Evolutionary conservation across 2,797 vertebrate genomes (phyloP).

Genomic region (Mus minutoides): DNA sequence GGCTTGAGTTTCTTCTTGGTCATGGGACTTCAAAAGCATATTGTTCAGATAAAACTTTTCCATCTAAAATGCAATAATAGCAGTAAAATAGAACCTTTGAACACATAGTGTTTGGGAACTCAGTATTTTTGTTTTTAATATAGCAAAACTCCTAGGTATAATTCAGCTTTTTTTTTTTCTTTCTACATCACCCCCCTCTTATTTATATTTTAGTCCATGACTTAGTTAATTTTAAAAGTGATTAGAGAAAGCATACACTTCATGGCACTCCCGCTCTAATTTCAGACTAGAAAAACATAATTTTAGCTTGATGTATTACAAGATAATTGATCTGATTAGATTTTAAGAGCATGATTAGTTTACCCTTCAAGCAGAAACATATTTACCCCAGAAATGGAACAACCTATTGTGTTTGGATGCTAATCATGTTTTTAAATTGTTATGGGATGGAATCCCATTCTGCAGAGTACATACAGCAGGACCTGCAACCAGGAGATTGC

Average conservation of each 20-base stretch:
- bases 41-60: neutral
- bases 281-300: slow-evolving; percentile 20
- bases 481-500: neutral
- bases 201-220: slow-evolving; percentile 39
- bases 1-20: slow-evolving; percentile 64
- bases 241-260: neutral
- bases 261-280: neutral
- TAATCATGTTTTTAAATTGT: neutral
- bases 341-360: neutral
- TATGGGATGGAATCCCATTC: neutral
- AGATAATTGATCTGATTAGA: slow-evolving; percentile 52
- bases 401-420: neutral
- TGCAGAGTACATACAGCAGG: neutral
- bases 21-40: slow-evolving; percentile 55
- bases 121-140: slow-evolving; percentile 1
- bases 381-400: slow-evolving; percentile 38
- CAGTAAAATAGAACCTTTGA: neutral
- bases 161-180: neutral
- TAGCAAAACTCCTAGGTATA: neutral
- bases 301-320: slow-evolving; percentile 9
- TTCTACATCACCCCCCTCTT: neutral
- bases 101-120: neutral
- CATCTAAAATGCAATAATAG: neutral
- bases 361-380: neutral
- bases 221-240: slow-evolving; percentile 6